Conservation (phyloP, 2,797 vertebrate species). For the Sebastes umbrosus region DNA sequence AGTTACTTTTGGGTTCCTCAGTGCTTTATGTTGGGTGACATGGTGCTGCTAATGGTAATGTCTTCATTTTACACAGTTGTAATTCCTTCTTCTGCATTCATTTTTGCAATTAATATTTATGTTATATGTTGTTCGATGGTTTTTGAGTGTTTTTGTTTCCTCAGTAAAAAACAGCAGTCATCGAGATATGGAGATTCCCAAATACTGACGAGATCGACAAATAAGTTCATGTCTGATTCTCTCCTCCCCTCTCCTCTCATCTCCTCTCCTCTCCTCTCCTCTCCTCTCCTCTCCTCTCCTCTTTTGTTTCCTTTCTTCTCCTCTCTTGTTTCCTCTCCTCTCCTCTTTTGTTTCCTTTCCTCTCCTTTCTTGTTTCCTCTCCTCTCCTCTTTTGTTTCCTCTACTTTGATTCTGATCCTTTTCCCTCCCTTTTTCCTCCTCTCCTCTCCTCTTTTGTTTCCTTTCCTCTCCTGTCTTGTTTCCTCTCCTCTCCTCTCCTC, state of each 20-base stretch:
- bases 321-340: too few species aligned
- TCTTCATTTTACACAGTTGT: not conserved
- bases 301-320: too few species aligned
- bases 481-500: conserved; percentile 3
- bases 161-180: not conserved
- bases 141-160: not conserved
- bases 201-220: conserved; percentile 30
- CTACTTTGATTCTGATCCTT: too few species aligned
- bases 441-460: too few species aligned
- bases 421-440: too few species aligned
- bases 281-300: not conserved
- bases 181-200: not conserved
- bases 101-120: not conserved
- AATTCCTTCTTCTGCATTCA: not conserved
- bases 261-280: not conserved
- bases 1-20: too few species aligned
- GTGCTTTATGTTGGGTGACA: not conserved
- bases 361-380: too few species aligned
- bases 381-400: too few species aligned
- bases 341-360: too few species aligned
- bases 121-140: not conserved
- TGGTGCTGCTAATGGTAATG: not conserved
- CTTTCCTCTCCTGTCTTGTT: too few species aligned
- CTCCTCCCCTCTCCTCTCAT: not conserved
- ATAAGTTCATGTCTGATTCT: conserved; percentile 25